Base-by-base conservation (phyloP, 2,113 vertebrate species). In the Proteles cristata region DNA sequence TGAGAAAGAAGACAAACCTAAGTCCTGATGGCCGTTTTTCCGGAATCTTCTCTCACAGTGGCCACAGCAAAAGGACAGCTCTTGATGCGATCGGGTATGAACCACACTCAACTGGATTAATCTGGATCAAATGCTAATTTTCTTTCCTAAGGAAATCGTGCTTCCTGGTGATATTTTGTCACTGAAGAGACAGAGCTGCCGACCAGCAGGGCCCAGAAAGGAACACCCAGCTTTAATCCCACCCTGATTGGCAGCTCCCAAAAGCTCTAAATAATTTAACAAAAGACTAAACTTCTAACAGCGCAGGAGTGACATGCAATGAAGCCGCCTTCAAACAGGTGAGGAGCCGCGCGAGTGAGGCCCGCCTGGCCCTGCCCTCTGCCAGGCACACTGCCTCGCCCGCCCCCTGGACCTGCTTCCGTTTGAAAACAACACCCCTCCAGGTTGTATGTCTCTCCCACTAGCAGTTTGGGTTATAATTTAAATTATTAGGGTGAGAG, bases 241-340 rank as follows among this genome's bases (percentile, higher is more conserved):
- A 53, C 28, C 43, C 98, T 98, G 98, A 98, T 63, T 98, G 98
- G 97, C 99, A 99, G 98, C 94, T 96, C 97, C 97, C 93, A 80
- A 97, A 97, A 98, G 77, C 95, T 98, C 96, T 99, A 98, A 99
- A 99, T 99, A 99, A 99, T 99, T 98, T 99, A 99, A 99, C 98
- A 99, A 99, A 99, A 99, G 99, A 97, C 95, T 92, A 97, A 98
- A 98, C 98, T 99, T 99, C 99, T 99, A 98, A 99, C 97, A 97
- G 98, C 97, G 92, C 65, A 96, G 97, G 97, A 98, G 97, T 98
- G 97, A 98, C 98, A 98, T 0, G 1, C 11, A 73, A 94, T 97
- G 97, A 98, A 83, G 35, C 97, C 93, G 35, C 93, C 98, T 99
- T 98, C 98, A 98, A 98, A 98, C 96, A 98, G 97, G 98, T 98